Evolutionary conservation across 2,888 invertebrate genomes (phyloP).

Genomic region (Branchellion lobata): DNA sequence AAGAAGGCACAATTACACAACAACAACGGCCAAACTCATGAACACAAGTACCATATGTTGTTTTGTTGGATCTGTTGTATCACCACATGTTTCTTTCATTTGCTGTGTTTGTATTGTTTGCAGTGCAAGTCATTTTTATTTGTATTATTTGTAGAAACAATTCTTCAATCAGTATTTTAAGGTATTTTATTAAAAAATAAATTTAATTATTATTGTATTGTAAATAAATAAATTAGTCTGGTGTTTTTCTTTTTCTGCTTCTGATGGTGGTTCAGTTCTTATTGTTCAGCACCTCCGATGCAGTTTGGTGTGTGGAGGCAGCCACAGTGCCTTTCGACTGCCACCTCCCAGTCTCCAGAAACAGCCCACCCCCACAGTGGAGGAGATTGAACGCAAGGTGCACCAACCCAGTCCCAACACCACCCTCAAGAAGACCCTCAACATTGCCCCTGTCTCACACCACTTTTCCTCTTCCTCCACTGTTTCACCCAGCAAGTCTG

Average conservation of each 20-base stretch:
- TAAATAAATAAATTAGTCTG: no score
- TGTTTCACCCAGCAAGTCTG: background rate
- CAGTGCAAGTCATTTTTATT: no score
- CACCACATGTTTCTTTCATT: no score
- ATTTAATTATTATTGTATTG: no score
- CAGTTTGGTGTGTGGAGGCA: background rate
- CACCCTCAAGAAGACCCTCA: constrained; percentile 50
- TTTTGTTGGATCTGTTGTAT: no score
- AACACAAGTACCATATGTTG: constrained; percentile 25
- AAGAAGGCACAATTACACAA: constrained; percentile 54
- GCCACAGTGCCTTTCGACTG: constrained; percentile 34
- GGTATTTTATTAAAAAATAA: no score
- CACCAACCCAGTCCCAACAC: constrained; percentile 51
- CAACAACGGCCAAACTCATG: background rate
- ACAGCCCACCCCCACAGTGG: constrained; percentile 68
- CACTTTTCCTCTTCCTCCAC: background rate
- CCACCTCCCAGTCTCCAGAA: constrained; percentile 11
- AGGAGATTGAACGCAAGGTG: constrained; percentile 74
- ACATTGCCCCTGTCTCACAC: constrained; percentile 45
- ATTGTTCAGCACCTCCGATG: no score
- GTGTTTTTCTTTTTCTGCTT: no score
- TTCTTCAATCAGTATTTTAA: no score
- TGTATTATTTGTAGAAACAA: no score
- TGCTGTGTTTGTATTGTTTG: no score
- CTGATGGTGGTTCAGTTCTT: no score